phyloP scores from a whole-genome alignment of 2,113 vertebrate species.

The Pionites leucogaster region DNA sequence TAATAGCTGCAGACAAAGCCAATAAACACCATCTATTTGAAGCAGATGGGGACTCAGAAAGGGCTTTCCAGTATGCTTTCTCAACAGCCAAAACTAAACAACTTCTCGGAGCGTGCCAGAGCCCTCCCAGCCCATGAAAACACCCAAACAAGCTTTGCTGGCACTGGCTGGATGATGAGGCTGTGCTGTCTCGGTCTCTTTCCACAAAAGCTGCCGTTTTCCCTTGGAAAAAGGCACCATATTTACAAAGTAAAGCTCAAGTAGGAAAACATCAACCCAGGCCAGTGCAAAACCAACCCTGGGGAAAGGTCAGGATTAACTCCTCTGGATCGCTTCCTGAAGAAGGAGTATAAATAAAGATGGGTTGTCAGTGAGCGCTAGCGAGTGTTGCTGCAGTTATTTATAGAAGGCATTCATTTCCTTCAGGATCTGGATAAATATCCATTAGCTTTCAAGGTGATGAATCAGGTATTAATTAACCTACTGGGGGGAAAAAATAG shows the following conservation, averaged over 20 bases:
- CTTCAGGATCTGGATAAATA: conserved; percentile 9
- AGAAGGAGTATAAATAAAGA: background rate
- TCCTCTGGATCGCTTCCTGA: background rate
- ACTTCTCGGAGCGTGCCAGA: background rate
- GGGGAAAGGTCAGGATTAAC: background rate
- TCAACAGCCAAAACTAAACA: background rate
- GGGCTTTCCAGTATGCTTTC: background rate
- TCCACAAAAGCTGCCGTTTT: background rate
- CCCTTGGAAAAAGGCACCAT: background rate
- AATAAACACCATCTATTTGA: conserved; percentile 59
- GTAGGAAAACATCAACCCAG: background rate
- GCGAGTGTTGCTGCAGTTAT: background rate
- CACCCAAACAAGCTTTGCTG: background rate
- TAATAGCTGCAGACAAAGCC: conserved; percentile 24
- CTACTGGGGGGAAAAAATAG: background rate
- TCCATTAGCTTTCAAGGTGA: conserved; percentile 14
- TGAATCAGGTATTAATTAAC: conserved; percentile 49
- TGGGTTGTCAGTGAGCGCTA: background rate
- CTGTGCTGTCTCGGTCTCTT: background rate
- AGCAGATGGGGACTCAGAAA: conserved; percentile 58
- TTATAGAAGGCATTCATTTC: conserved; percentile 20
- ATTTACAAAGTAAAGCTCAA: conserved; percentile 5
- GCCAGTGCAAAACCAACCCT: background rate
- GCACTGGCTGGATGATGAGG: background rate
- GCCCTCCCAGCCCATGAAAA: background rate